These are phyloP conservation scores for Chromobotia macracanthus DNA, from an alignment of 2,797 vertebrate species.

Conservation along the genomic window DNA sequence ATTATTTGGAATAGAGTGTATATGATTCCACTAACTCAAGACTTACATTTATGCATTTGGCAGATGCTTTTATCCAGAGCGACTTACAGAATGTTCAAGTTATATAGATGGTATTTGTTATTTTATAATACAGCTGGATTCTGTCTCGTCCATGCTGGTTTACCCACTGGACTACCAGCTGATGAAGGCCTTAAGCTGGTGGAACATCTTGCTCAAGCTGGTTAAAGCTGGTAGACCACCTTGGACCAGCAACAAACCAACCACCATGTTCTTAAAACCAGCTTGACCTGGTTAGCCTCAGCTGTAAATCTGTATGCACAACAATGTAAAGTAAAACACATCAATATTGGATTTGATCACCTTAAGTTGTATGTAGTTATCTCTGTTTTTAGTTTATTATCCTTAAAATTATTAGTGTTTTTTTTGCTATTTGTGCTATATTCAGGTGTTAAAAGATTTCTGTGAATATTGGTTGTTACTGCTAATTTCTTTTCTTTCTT, in stretches of 20 bases:
- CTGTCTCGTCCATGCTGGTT: neutral
- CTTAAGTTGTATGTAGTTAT: too few relatives aligned
- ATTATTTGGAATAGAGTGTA: too few relatives aligned
- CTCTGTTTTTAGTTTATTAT: neutral
- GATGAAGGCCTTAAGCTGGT: neutral
- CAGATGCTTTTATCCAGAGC: too few relatives aligned
- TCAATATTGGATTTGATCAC: neutral
- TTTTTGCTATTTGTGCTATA: neutral
- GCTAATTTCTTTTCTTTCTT: too few relatives aligned
- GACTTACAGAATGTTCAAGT: too few relatives aligned
- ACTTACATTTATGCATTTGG: too few relatives aligned
- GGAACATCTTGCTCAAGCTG: neutral
- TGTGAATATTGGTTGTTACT: too few relatives aligned
- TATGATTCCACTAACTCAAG: too few relatives aligned
- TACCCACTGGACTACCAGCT: constrained; percentile 1
- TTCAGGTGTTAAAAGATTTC: too few relatives aligned
- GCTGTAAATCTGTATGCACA: neutral
- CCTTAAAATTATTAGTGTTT: neutral
- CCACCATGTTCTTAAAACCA: neutral
- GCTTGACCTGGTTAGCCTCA: neutral
- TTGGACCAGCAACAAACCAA: neutral
- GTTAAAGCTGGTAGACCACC: constrained; percentile 18
- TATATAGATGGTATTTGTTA: too few relatives aligned
- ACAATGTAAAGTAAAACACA: neutral
- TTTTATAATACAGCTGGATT: neutral